phyloP scores from a whole-genome alignment of 2,888 invertebrate genomes.

The Nipponacmea schrenckii region DNA sequence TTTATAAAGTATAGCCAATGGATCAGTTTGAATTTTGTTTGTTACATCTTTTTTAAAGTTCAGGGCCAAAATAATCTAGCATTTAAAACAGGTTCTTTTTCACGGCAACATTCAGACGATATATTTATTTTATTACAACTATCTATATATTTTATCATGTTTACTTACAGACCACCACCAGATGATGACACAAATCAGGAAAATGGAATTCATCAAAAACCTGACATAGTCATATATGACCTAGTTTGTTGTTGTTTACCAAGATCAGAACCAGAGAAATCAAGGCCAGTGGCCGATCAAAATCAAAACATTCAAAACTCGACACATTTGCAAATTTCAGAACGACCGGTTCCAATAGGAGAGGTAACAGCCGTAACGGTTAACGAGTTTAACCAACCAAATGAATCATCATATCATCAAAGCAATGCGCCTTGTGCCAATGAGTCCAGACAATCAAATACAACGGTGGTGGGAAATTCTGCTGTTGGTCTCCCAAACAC shows the following conservation, averaged over 20 bases:
- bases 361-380: background rate
- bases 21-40: background rate
- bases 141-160: background rate
- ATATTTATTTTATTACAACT: too few relatives aligned
- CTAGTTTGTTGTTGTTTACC: background rate
- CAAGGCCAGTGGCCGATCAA: background rate
- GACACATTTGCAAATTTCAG: background rate
- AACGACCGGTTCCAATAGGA: background rate
- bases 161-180: background rate
- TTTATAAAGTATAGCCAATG: too few relatives aligned
- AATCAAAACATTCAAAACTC: constrained; percentile 1
- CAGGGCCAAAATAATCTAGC: too few relatives aligned
- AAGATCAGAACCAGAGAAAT: background rate
- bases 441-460: too few relatives aligned
- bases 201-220: background rate
- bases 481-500: background rate
- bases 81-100: too few relatives aligned
- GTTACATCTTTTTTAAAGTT: background rate
- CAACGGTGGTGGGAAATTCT: too few relatives aligned
- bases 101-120: too few relatives aligned
- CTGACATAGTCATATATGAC: background rate
- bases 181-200: background rate
- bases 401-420: too few relatives aligned
- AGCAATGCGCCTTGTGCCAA: too few relatives aligned
- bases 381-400: background rate